phyloP scores from a whole-genome alignment of 2,888 invertebrate genomes.

The Ramazzottius varieornatus region DNA sequence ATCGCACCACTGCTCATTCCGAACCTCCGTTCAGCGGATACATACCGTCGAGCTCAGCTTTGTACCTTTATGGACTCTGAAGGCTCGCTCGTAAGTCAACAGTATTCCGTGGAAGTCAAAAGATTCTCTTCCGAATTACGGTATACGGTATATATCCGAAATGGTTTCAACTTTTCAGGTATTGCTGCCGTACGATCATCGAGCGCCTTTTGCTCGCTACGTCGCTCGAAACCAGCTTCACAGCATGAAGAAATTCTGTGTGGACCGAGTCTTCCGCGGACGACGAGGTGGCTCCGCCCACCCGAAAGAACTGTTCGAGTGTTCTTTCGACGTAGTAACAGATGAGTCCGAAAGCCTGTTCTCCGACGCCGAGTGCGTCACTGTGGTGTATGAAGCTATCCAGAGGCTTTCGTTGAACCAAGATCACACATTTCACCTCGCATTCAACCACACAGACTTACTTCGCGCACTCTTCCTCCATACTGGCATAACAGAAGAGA shows the following conservation, averaged over 20 bases:
- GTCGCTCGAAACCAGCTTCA: constrained; percentile 48
- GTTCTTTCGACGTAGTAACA: constrained; percentile 72
- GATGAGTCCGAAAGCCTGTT: too few relatives aligned
- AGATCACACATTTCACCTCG: constrained; percentile 38
- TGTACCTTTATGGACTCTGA: too few relatives aligned
- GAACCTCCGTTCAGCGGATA: too few relatives aligned
- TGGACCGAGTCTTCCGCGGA: constrained; percentile 61
- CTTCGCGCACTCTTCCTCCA: constrained; percentile 21
- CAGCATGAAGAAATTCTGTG: constrained; percentile 51
- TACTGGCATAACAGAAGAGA: background rate
- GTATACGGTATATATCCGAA: too few relatives aligned
- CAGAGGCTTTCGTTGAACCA: constrained; percentile 37
- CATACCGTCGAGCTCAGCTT: constrained; percentile 6
- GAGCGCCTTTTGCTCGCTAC: constrained; percentile 48
- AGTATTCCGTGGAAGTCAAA: too few relatives aligned
- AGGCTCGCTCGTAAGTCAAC: too few relatives aligned
- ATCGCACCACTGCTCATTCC: constrained; percentile 20
- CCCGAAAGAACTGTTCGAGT: constrained; percentile 63
- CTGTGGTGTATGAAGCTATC: constrained; percentile 45
- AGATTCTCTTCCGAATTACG: too few relatives aligned
- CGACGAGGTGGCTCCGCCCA: constrained; percentile 42
- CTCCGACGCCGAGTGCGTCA: constrained; percentile 58
- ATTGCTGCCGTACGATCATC: constrained; percentile 5
- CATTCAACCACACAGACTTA: constrained; percentile 50
- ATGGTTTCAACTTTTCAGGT: background rate